Conservation (phyloP, 2,113 vertebrate species). For the Lynx canadensis region DNA sequence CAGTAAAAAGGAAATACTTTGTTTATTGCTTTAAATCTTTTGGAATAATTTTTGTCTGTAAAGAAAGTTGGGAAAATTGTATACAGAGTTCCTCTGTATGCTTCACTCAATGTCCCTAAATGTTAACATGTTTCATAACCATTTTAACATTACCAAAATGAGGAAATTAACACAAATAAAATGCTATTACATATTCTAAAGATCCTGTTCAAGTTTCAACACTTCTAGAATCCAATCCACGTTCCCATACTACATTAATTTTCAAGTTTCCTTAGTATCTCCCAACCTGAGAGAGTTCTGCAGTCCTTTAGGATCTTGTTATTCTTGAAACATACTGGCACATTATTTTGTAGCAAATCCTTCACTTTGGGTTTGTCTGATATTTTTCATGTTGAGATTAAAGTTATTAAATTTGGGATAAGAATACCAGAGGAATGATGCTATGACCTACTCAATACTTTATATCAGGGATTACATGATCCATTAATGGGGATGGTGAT, state of each 20-base stretch:
- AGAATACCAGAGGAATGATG: neutral
- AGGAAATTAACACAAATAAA: neutral
- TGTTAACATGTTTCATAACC: neutral
- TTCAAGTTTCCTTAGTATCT: neutral
- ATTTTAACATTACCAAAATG: neutral
- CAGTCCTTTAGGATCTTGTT: neutral
- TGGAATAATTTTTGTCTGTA: neutral
- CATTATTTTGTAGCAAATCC: neutral
- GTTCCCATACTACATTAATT: neutral
- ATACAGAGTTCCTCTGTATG: neutral
- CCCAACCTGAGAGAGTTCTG: neutral
- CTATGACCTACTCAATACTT: neutral
- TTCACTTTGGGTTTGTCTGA: neutral
- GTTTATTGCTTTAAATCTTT: neutral
- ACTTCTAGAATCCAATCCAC: neutral
- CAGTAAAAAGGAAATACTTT: neutral
- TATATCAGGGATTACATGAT: neutral
- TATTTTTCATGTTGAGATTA: neutral
- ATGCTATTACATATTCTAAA: neutral
- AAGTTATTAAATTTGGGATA: neutral
- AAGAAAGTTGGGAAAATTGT: neutral
- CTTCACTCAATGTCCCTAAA: neutral
- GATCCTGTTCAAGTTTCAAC: neutral
- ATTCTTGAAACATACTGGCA: neutral
- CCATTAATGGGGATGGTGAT: neutral